These are phyloP conservation scores for Gnathonemus echidnorhynchus DNA, from an alignment of 2,113 vertebrate species.

Conservation along the genomic window DNA sequence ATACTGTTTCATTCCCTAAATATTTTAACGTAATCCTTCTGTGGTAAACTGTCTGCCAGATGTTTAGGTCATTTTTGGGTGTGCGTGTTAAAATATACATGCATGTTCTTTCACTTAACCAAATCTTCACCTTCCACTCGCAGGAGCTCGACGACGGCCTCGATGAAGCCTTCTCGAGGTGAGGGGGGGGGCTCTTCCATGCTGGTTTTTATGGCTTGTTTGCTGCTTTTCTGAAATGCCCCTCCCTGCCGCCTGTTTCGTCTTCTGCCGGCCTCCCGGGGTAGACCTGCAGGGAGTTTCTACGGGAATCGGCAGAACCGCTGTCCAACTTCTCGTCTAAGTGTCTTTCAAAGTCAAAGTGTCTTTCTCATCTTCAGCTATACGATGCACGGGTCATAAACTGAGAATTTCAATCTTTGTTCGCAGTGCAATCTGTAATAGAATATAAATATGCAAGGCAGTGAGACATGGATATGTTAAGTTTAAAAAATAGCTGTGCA, in stretches of 20 bases:
- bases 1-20: not conserved
- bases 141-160: slow-evolving; percentile 81
- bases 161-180: slow-evolving; percentile 94
- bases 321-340: not conserved
- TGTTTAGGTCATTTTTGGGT: not conserved
- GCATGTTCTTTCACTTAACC: not conserved
- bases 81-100: not conserved
- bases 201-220: not conserved
- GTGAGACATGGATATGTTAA: not conserved
- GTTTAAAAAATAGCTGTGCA: not conserved
- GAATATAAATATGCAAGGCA: not conserved
- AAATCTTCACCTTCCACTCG: slow-evolving; percentile 20
- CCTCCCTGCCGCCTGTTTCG: not conserved
- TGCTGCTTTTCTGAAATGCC: not conserved
- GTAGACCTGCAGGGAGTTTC: not conserved
- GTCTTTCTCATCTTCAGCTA: not conserved
- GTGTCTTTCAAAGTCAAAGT: not conserved
- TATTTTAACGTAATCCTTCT: not conserved
- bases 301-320: not conserved
- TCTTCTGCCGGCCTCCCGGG: not conserved
- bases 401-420: not conserved
- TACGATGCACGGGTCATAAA: not conserved
- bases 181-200: slow-evolving; percentile 34
- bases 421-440: not conserved
- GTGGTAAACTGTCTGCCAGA: not conserved